Conservation (phyloP, 2,797 vertebrate genomes). For the Mergus octosetaceus region DNA sequence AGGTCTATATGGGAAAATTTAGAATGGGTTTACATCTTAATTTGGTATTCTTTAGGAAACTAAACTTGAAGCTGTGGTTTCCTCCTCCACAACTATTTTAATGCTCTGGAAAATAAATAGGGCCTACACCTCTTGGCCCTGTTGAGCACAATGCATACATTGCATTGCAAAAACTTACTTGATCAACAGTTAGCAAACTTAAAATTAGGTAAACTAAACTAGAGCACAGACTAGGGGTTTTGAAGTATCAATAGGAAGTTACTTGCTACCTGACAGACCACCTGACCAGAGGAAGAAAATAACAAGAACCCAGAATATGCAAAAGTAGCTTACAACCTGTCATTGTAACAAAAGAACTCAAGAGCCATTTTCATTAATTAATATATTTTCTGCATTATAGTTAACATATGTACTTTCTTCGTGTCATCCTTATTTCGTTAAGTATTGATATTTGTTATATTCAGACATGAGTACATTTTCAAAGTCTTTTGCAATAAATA, state of each 20-base stretch:
- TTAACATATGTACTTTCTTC: conserved; percentile 96
- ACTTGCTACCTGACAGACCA: not conserved
- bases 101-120: conserved; percentile 1
- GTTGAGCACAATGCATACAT: not conserved
- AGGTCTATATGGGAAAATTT: not conserved
- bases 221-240: conserved; percentile 62
- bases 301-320: not conserved
- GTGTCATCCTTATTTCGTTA: conserved; percentile 93
- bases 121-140: not conserved
- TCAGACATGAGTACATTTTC: conserved; percentile 97
- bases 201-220: conserved; percentile 35
- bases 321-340: not conserved
- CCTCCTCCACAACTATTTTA: not conserved
- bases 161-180: not conserved
- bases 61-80: not conserved
- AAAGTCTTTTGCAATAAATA: conserved; percentile 99
- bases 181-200: not conserved
- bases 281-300: not conserved
- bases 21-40: not conserved
- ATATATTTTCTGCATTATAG: conserved; percentile 99
- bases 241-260: not conserved
- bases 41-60: not conserved
- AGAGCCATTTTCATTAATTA: conserved; percentile 93
- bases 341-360: conserved; percentile 68
- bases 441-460: conserved; percentile 99